These are phyloP conservation scores for Catharus minimus DNA, from an alignment of 2,113 vertebrate genomes.

Conservation along the genomic window DNA sequence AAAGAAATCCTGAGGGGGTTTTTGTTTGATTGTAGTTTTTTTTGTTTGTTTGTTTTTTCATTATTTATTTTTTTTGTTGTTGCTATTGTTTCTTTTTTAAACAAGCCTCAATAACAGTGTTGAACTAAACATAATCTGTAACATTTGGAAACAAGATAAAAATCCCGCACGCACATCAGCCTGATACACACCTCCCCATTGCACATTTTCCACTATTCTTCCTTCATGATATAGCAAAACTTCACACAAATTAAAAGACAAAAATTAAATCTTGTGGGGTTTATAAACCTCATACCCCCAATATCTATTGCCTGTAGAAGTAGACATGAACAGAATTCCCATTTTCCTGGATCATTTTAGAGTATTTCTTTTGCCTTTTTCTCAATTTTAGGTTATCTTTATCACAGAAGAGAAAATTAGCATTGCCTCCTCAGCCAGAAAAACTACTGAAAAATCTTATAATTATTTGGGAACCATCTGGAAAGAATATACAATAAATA, in stretches of 20 bases:
- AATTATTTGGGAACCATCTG: not conserved
- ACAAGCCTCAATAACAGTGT: not conserved
- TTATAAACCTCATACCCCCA: not conserved
- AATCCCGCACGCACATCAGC: fast-evolving
- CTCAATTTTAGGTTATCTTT: not conserved
- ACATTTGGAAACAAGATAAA: not conserved
- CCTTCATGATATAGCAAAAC: not conserved
- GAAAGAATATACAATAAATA: not conserved
- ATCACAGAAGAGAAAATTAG: not conserved
- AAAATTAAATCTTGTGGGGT: not conserved
- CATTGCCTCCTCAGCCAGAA: not conserved
- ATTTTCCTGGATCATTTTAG: not conserved
- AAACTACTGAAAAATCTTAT: not conserved
- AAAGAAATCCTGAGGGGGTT: not conserved
- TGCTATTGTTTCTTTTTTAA: not conserved
- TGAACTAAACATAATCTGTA: not conserved
- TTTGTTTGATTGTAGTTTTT: too few relatives aligned
- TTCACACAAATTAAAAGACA: not conserved
- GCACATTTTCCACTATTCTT: not conserved
- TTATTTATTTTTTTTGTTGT: not conserved
- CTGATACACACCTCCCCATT: fast-evolving
- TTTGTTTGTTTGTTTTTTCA: too few relatives aligned
- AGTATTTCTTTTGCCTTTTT: not conserved
- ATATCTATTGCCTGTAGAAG: not conserved
- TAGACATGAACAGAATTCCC: not conserved